phyloP scores from a whole-genome alignment of 2,888 invertebrate species.

The Tetramorium bicarinatum region DNA sequence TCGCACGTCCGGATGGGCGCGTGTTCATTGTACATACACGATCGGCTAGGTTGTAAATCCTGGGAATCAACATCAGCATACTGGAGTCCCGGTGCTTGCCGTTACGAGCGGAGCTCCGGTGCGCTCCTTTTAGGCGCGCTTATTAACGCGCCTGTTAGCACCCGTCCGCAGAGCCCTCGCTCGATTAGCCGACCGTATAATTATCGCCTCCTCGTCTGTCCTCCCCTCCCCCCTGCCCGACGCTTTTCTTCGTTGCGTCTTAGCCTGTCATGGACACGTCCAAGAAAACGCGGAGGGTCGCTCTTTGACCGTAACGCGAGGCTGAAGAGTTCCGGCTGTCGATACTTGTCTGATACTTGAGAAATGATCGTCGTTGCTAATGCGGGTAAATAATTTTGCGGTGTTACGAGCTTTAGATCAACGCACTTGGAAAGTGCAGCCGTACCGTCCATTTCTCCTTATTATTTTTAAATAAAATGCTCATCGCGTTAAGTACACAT shows the following conservation, averaged over 20 bases:
- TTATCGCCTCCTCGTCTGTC: constrained; percentile 50
- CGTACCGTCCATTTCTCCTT: background rate
- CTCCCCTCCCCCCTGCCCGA: background rate
- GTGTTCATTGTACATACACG: constrained; percentile 14
- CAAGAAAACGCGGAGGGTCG: constrained; percentile 1
- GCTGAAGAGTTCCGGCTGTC: constrained; percentile 30
- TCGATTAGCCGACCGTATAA: constrained; percentile 56
- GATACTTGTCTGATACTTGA: background rate
- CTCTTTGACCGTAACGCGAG: constrained; percentile 15
- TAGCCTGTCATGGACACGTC: background rate
- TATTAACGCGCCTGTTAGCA: constrained; percentile 55
- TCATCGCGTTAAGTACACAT: background rate
- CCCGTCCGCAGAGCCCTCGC: constrained; percentile 18
- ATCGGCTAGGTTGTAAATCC: constrained; percentile 10
- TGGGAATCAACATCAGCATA: constrained; percentile 3
- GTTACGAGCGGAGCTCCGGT: background rate
- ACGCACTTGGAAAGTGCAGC: background rate
- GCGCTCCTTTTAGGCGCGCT: constrained; percentile 27
- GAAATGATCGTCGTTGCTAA: background rate
- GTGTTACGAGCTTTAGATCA: background rate
- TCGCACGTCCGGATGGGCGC: background rate
- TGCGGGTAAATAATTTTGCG: background rate
- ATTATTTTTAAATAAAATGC: background rate
- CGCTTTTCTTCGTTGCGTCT: constrained; percentile 37
- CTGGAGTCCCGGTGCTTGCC: background rate